These are phyloP conservation scores for Cephus nigrinus DNA, from an alignment of 2,888 invertebrate genomes.

Conservation along the genomic window DNA sequence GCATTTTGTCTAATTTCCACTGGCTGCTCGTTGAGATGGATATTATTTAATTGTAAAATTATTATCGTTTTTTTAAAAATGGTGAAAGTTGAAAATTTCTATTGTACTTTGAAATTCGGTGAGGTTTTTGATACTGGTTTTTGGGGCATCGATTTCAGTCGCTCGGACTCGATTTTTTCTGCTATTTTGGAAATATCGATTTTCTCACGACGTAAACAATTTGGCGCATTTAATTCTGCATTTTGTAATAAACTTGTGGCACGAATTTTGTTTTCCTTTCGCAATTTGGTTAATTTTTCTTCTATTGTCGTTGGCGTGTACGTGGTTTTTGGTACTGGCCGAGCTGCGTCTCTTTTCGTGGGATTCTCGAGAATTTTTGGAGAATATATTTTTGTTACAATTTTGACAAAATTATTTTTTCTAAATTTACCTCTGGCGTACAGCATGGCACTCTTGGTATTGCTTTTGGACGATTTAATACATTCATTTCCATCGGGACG, in stretches of 20 bases:
- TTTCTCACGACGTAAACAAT: background rate
- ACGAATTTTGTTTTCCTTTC: constrained; percentile 23
- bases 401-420: background rate
- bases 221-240: constrained; percentile 13
- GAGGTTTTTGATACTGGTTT: background rate
- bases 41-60: background rate
- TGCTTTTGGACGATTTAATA: constrained; percentile 9
- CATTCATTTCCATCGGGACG: constrained; percentile 16
- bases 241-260: constrained; percentile 18
- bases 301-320: constrained; percentile 28
- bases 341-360: constrained; percentile 6
- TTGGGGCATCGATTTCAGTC: background rate
- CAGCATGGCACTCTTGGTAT: constrained; percentile 6
- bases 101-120: constrained; percentile 20
- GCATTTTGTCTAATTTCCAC: constrained; percentile 33
- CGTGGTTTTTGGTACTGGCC: constrained; percentile 28
- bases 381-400: background rate
- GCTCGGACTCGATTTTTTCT: constrained; percentile 1
- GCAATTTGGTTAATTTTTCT: constrained; percentile 22
- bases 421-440: constrained; percentile 12
- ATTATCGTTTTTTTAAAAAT: background rate
- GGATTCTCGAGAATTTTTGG: constrained; percentile 22
- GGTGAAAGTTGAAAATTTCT: background rate
- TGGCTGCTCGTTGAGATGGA: constrained; percentile 12
- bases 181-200: background rate